These are phyloP conservation scores for Anorthoa munda DNA, from an alignment of 2,888 invertebrate species.

Conservation along the genomic window DNA sequence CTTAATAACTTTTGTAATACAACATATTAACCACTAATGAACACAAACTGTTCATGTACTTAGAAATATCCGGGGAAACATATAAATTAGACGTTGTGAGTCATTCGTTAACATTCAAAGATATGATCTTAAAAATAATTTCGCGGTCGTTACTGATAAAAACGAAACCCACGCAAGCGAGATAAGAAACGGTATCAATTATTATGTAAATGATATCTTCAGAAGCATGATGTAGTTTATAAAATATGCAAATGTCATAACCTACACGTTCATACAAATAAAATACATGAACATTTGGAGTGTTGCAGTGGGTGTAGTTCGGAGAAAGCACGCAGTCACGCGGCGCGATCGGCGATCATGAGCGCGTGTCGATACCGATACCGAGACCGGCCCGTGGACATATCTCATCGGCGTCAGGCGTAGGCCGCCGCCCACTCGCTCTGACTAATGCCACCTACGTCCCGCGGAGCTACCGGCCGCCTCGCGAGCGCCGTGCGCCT, in stretches of 20 bases:
- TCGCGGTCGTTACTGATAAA: slow-evolving; percentile 47
- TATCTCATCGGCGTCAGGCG: slow-evolving; percentile 73
- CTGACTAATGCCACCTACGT: slow-evolving; percentile 68
- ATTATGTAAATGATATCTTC: slow-evolving; percentile 59
- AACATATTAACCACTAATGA: slow-evolving; percentile 39
- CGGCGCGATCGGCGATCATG: slow-evolving; percentile 66
- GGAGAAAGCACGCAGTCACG: slow-evolving; percentile 75
- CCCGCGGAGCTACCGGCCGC: slow-evolving; percentile 61
- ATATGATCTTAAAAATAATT: slow-evolving; percentile 35
- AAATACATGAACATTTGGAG: slow-evolving; percentile 59
- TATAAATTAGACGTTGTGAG: slow-evolving; percentile 17
- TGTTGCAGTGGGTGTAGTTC: slow-evolving; percentile 74
- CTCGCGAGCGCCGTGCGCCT: slow-evolving; percentile 40
- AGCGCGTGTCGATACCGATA: slow-evolving; percentile 70
- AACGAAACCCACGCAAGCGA: slow-evolving; percentile 37
- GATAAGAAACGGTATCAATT: slow-evolving; percentile 53
- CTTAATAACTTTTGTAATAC: slow-evolving; percentile 60
- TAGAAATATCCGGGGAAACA: slow-evolving; percentile 13
- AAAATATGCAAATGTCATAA: slow-evolving; percentile 58
- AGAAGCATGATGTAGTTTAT: slow-evolving; percentile 45
- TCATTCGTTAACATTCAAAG: slow-evolving; percentile 19
- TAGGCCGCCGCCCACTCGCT: slow-evolving; percentile 75
- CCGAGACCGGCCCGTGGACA: slow-evolving; percentile 64
- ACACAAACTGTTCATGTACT: slow-evolving; percentile 29
- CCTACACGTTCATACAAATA: slow-evolving; percentile 25